Conservation (phyloP, 2,888 invertebrate genomes). For the Celastrina argiolus region DNA sequence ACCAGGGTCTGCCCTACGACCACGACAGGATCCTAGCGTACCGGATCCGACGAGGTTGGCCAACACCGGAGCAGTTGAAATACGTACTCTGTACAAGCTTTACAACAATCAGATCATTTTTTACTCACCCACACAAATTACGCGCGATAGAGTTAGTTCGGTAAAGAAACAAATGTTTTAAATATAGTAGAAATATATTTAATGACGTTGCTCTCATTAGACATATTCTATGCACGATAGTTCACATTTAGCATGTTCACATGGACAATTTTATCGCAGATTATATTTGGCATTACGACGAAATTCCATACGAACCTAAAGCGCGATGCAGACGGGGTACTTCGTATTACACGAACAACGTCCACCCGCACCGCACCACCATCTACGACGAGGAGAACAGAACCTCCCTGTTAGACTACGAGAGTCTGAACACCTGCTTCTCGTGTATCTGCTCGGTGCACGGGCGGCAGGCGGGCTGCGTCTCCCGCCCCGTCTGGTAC, state of each 20-base stretch:
- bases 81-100: constrained; percentile 24
- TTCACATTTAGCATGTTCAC: not conserved
- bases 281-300: constrained; percentile 65
- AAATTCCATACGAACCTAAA: constrained; percentile 54
- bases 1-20: constrained; percentile 43
- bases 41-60: constrained; percentile 54
- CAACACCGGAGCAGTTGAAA: constrained; percentile 7
- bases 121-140: not conserved
- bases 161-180: not conserved
- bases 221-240: not conserved
- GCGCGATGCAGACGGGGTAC: constrained; percentile 52
- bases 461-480: constrained; percentile 45
- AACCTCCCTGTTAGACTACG: constrained; percentile 49
- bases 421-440: constrained; percentile 43
- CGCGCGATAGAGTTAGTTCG: not conserved
- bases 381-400: constrained; percentile 46
- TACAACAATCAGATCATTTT: not conserved
- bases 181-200: too few relatives aligned
- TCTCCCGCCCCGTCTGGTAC: constrained; percentile 47
- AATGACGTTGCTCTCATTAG: too few relatives aligned
- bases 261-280: constrained; percentile 42
- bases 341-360: constrained; percentile 60
- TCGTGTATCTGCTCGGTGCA: constrained; percentile 54
- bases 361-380: constrained; percentile 47
- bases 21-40: constrained; percentile 45